Conservation (phyloP, 1,140 invertebrate species). For the Tribolium madens region DNA sequence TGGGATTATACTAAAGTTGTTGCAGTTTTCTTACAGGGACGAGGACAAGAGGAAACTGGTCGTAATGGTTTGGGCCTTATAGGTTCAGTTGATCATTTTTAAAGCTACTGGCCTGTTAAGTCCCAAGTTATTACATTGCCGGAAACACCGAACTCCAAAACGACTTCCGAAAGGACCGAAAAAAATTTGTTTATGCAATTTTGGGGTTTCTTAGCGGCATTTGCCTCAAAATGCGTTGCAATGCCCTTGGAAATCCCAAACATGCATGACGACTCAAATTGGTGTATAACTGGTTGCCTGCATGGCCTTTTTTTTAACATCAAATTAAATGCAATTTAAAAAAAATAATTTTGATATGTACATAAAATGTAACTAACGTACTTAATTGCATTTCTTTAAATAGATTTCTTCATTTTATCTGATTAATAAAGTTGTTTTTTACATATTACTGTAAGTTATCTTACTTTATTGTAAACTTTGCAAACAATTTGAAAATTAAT, state of each 20-base stretch:
- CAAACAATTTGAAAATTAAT: no score
- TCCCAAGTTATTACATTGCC: constrained; percentile 60
- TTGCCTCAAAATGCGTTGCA: constrained; percentile 61
- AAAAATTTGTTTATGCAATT: constrained; percentile 51
- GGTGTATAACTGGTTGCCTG: neutral
- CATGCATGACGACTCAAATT: constrained; percentile 47
- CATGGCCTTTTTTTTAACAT: no score
- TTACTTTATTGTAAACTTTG: no score
- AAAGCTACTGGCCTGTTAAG: constrained; percentile 65
- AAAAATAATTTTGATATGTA: no score
- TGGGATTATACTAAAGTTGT: neutral
- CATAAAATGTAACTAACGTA: no score
- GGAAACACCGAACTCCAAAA: constrained; percentile 17
- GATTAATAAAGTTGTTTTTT: no score
- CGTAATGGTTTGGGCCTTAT: constrained; percentile 62
- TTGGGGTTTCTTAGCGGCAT: constrained; percentile 66
- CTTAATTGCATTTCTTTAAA: no score
- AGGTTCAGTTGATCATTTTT: constrained; percentile 62
- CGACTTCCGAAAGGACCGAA: neutral
- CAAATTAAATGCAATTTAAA: no score
- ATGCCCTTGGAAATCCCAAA: constrained; percentile 66
- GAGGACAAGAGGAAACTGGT: neutral
- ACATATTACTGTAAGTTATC: no score
- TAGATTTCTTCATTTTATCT: no score
- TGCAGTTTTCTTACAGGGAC: neutral